Evolutionary conservation across 1,140 invertebrate species (phyloP), one percentile per base, ranked within the genome.

Genomic region (Bombus affinis): DNA sequence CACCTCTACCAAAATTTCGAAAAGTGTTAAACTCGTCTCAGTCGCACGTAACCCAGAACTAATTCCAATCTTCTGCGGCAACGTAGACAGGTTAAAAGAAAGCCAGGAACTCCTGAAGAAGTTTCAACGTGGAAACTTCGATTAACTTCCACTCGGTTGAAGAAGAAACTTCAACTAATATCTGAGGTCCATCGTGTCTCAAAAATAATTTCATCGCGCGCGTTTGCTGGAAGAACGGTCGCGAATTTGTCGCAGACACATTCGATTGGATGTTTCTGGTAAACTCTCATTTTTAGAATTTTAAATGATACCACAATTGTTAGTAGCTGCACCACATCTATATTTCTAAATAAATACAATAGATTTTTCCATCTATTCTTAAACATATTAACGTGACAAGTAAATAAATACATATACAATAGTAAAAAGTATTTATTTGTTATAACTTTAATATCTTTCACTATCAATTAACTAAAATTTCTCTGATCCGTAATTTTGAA

Each of bases 151-250:
- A 47, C 25, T 75, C 25, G 57, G 32, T 8, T 39, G 39, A 5
- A 28, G 57, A 75, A 75, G 57, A 82, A 82, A 82, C 39, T 82
- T 75, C 42, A 66, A 37, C 81, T 75, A 82, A 82, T 82, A 82
- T 82, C 81, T 42, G 32, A 71, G 57, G 53, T 44, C 22, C 22
- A 74, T 62, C 57, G 59, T 37, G 81, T 75, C 13, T 44, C 57
- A 44, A 75, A 82, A 62, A 75, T 82, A 82, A 82, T 65, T 75
- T 73, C 22, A 18, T 35, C 32, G 59, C 10, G 59, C 28, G 3
- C 59, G 3, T 62, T 62, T 62, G 59, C 59, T 62, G 28, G 59
- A 62, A 62, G 12, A 62, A 74, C 15, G 13, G n/a, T 18, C 65
- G n/a, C n/a, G 6, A 66, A 15, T 15, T 66, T 18, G 15, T 32